phyloP scores from a whole-genome alignment of 2,888 invertebrate genomes.

The Chalcis sispes region DNA sequence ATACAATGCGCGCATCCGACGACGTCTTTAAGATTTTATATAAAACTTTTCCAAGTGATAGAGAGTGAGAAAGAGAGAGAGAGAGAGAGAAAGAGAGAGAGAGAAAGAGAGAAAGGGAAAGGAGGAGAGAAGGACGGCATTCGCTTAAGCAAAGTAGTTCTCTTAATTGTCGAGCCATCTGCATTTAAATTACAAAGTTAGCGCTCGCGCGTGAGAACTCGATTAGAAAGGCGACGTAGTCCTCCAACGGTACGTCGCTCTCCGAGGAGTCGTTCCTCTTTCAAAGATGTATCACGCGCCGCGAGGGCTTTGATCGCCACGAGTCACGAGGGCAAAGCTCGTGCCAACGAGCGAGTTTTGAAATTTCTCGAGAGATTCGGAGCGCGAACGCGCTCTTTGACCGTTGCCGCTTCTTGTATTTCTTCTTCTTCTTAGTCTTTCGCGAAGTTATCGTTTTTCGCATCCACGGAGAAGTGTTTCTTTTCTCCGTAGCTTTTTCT shows the following conservation, averaged over 20 bases:
- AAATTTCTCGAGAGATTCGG: slow-evolving; percentile 50
- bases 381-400: background rate
- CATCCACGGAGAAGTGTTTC: background rate
- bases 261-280: slow-evolving; percentile 57
- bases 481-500: background rate
- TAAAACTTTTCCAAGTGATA: slow-evolving; percentile 5
- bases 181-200: slow-evolving; percentile 61
- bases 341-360: slow-evolving; percentile 44
- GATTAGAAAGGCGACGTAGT: slow-evolving; percentile 55
- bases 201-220: slow-evolving; percentile 52
- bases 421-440: background rate
- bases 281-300: slow-evolving; percentile 56
- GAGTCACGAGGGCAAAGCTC: slow-evolving; percentile 10
- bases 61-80: too few species aligned
- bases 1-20: background rate
- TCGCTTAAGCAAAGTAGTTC: slow-evolving; percentile 59
- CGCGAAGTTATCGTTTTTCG: background rate
- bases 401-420: background rate
- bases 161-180: slow-evolving; percentile 61
- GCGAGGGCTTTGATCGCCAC: slow-evolving; percentile 38
- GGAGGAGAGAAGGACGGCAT: slow-evolving; percentile 2
- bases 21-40: background rate
- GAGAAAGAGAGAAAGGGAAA: too few species aligned
- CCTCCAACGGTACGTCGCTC: too few species aligned
- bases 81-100: too few species aligned